phyloP scores from a whole-genome alignment of 1,140 invertebrate genomes.

The Heliconius eleuchia region DNA sequence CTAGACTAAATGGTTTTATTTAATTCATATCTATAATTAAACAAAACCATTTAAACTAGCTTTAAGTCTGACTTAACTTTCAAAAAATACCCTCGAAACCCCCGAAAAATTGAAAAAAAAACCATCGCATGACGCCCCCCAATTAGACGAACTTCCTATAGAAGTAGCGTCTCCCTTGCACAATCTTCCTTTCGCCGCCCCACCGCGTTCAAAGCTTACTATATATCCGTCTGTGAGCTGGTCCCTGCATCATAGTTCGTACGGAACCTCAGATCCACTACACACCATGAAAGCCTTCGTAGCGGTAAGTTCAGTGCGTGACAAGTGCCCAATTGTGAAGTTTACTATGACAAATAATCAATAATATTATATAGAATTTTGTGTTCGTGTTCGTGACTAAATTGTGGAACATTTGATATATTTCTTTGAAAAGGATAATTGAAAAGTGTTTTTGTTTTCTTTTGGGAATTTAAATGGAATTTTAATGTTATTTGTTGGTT shows the following conservation, averaged over 20 bases:
- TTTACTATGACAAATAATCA: constrained; percentile 61
- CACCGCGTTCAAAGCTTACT: constrained; percentile 52
- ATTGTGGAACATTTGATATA: background rate
- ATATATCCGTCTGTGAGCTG: constrained; percentile 40
- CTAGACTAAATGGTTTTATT: too few species aligned
- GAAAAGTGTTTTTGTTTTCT: background rate
- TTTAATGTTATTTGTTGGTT: background rate
- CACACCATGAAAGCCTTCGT: constrained; percentile 78
- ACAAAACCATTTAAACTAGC: background rate
- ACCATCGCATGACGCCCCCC: constrained; percentile 58
- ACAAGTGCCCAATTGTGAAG: constrained; percentile 63
- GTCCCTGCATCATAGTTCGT: constrained; percentile 60
- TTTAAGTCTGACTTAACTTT: background rate
- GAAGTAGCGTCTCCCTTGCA: constrained; percentile 70
- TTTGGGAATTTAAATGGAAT: background rate
- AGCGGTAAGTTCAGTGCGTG: constrained; percentile 73
- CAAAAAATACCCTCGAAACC: constrained; percentile 20
- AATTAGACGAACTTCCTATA: constrained; percentile 71
- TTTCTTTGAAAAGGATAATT: background rate
- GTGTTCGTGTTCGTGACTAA: background rate
- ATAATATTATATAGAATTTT: background rate
- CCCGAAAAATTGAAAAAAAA: constrained; percentile 49
- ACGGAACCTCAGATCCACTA: constrained; percentile 63
- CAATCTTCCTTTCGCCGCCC: constrained; percentile 77
- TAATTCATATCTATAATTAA: background rate